Evolutionary conservation across 2,888 invertebrate species (phyloP).

Genomic region (Calephelis perditalis): DNA sequence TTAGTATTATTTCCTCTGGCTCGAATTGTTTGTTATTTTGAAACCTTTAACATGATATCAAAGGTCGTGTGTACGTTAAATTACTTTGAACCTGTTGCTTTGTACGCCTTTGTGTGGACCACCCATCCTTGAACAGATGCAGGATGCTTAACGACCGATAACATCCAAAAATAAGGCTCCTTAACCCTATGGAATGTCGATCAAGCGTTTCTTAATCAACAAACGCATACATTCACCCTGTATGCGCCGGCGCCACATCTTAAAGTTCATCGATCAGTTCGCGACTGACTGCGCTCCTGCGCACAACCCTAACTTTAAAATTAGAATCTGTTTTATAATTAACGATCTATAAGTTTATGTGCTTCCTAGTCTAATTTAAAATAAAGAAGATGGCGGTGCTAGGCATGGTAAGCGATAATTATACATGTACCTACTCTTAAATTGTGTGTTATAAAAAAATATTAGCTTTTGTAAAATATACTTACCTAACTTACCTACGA

Average conservation of each 20-base stretch:
- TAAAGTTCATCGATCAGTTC: constrained; percentile 58
- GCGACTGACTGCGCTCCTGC: constrained; percentile 51
- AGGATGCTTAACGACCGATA: constrained; percentile 44
- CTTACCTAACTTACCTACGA: too few species aligned
- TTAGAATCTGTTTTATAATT: constrained; percentile 35
- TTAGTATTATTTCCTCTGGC: too few species aligned
- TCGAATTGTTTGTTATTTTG: too few species aligned
- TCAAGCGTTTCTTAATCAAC: constrained; percentile 45
- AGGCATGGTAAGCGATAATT: constrained; percentile 51
- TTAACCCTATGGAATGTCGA: constrained; percentile 55
- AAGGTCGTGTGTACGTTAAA: neutral
- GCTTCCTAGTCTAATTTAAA: constrained; percentile 61
- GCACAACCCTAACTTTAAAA: constrained; percentile 42
- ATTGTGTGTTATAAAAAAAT: constrained; percentile 1
- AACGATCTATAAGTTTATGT: constrained; percentile 45
- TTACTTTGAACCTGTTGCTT: constrained; percentile 5
- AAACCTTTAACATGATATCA: neutral
- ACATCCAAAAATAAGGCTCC: constrained; percentile 52
- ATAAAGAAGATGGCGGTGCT: constrained; percentile 54
- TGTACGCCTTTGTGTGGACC: constrained; percentile 7
- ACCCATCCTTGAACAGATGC: constrained; percentile 5
- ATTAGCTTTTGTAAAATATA: neutral
- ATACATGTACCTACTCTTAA: neutral
- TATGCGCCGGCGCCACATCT: constrained; percentile 43
- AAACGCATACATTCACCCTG: constrained; percentile 44